phyloP scores from a whole-genome alignment of 2,113 vertebrate species.

The Lamprotornis superbus region DNA sequence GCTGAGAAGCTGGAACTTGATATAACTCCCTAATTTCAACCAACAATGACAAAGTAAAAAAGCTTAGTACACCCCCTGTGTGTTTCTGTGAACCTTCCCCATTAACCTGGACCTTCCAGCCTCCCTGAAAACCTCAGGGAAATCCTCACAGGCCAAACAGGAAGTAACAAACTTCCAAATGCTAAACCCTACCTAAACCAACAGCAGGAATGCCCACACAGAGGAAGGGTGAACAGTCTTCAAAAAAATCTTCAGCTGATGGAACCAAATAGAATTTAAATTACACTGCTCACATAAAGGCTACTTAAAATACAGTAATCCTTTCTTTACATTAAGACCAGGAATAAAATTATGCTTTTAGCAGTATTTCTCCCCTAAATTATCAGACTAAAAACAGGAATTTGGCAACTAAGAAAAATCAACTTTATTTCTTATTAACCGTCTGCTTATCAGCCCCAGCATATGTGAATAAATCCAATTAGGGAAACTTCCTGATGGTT shows the following conservation, averaged over 20 bases:
- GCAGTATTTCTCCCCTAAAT: not conserved
- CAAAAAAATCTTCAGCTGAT: not conserved
- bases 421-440: constrained; percentile 39
- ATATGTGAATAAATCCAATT: constrained; percentile 54
- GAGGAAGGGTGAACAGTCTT: not conserved
- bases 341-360: constrained; percentile 3
- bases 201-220: not conserved
- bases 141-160: not conserved
- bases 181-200: not conserved
- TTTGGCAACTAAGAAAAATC: constrained; percentile 27
- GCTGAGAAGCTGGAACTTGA: accelerated
- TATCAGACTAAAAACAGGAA: not conserved
- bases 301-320: not conserved
- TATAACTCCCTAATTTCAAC: not conserved
- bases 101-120: not conserved
- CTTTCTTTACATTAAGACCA: not conserved
- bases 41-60: not conserved
- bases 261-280: not conserved
- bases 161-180: not conserved
- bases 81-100: not conserved
- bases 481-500: not conserved
- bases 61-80: accelerated
- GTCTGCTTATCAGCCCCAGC: constrained; percentile 39
- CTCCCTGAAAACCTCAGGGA: not conserved
- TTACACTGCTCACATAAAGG: not conserved